Evolutionary conservation across 2,888 invertebrate genomes (phyloP), one percentile per base, ranked within the genome.

Genomic region (Mechanitis mazaeus): DNA sequence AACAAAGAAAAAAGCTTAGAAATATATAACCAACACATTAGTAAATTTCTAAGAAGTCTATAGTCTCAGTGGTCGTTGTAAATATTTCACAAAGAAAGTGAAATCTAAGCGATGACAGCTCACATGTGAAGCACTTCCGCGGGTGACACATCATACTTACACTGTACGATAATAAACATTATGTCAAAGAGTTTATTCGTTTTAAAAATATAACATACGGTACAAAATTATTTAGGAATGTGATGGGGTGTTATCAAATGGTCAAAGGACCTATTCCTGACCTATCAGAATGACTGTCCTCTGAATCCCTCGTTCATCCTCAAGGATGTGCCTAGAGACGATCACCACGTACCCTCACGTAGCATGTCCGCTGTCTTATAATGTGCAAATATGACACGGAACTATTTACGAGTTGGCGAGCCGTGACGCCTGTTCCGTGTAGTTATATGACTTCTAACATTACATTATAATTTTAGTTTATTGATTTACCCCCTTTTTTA

Each of bases 81-180:
- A 66, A 66, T 64, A 63, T 58, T 61, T 58, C 54, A 63, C 60
- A 55, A 58, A 55, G 62, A 64, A 64, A 67, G 68, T 66, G 68
- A 69, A 69, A 69, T 58, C 58, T 33, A 9, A 55, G 12, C 60
- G 63, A 63, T 64, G 65, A 65, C 67, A 64, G 62, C 56, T 33
- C 54, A 55, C 46, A 65, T 58, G 53, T 54, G 20, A 60, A 55
- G 60, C 42, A 42, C 42, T 42, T 56, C 56, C 31, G 56, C 20
- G 35, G 35, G 35, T 35, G 42, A 42, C 31, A 33, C 56, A 12
- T 45, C 20, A 56, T 20, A 42, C n/a, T n/a, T n/a, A 28, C 28
- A 9, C 1, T 9, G 42, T 42, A 42, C 42, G 42, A 42, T 42
- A 42, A 42, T 42, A 42, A 9, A 42, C 9, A 42, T 7, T 1